These are phyloP conservation scores for Phymastichus coffea DNA, from an alignment of 1,140 invertebrate species.

Conservation along the genomic window DNA sequence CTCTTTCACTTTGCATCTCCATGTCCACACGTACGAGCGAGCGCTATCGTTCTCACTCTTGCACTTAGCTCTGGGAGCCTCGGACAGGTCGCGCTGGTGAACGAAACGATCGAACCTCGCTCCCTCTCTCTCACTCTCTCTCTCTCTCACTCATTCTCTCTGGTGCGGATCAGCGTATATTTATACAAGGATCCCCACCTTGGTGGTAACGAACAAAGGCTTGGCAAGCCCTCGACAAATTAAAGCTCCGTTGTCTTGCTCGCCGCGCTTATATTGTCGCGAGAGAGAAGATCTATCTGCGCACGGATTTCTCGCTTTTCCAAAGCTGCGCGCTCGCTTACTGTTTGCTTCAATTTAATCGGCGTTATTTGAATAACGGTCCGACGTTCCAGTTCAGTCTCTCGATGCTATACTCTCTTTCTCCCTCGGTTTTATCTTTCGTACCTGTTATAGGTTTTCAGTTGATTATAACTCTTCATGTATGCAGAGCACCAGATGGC, in stretches of 20 bases:
- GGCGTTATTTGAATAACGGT: conserved; percentile 23
- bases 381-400: neutral
- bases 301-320: neutral
- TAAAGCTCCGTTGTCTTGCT: conserved; percentile 4
- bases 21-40: no score
- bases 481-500: no score
- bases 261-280: neutral
- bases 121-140: neutral
- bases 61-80: no score
- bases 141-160: conserved; percentile 16
- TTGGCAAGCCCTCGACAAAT: conserved; percentile 19
- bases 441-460: no score
- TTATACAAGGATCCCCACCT: conserved; percentile 24
- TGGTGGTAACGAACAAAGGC: conserved; percentile 25
- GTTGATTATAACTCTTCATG: no score
- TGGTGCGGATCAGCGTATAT: conserved; percentile 12
- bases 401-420: neutral
- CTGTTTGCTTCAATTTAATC: conserved; percentile 27
- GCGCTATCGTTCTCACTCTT: no score
- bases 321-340: no score
- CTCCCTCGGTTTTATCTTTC: neutral
- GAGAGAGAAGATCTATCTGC: neutral
- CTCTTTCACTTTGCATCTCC: no score
- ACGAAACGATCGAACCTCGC: no score
- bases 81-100: no score